These are phyloP conservation scores for Streptopelia turtur DNA, from an alignment of 2,797 vertebrate genomes.

Conservation along the genomic window DNA sequence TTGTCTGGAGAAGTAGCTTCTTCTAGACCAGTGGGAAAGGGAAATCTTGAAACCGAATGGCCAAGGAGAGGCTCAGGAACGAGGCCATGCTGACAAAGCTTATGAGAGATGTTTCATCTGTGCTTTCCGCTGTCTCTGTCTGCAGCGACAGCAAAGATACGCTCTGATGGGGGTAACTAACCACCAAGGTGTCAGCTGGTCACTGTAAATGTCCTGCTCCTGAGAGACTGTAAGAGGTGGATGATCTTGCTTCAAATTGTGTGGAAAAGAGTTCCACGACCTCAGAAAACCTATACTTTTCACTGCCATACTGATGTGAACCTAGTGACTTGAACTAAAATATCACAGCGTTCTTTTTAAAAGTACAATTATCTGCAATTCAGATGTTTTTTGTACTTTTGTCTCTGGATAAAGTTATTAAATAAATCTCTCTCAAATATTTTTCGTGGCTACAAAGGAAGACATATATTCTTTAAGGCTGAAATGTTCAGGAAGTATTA, in stretches of 20 bases:
- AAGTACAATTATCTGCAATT: background rate
- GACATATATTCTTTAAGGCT: background rate
- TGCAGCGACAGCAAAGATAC: background rate
- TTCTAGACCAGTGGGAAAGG: background rate
- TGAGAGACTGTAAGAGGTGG: background rate
- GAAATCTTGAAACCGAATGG: background rate
- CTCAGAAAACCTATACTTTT: background rate
- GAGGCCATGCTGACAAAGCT: background rate
- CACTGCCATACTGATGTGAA: background rate
- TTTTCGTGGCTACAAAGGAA: background rate
- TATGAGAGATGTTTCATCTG: background rate
- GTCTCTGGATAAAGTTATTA: background rate
- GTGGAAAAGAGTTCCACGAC: background rate
- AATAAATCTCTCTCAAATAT: background rate
- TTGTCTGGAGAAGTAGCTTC: background rate
- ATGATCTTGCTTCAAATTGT: background rate
- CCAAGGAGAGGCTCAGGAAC: rapidly evolving
- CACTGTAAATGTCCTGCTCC: background rate
- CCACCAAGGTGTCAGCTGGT: background rate
- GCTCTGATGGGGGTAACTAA: background rate
- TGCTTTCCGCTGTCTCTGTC: background rate
- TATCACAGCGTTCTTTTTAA: background rate
- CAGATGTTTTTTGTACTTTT: background rate
- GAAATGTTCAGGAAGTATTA: background rate
- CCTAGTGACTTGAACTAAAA: background rate